phyloP scores from a whole-genome alignment of 2,113 vertebrate genomes.

The Sus scrofa region DNA sequence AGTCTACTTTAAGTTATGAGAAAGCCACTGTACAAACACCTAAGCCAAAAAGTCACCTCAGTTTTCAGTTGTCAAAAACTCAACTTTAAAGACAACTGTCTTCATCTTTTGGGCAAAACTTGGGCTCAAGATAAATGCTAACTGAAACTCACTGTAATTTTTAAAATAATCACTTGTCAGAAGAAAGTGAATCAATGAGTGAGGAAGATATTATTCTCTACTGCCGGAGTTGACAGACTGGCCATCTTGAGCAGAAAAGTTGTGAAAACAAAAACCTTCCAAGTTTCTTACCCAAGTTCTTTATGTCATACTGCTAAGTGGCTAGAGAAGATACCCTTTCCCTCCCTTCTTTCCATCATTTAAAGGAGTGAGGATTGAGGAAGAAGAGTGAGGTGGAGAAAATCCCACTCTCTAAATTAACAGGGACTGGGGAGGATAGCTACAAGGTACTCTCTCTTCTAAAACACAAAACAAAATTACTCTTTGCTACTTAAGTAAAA shows the following conservation, averaged over 20 bases:
- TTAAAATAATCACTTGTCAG: constrained; percentile 28
- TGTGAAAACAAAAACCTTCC: neutral
- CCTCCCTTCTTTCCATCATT: neutral
- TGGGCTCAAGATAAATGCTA: constrained; percentile 38
- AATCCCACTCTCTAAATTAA: constrained; percentile 4
- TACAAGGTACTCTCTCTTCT: constrained; percentile 25
- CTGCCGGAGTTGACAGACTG: neutral
- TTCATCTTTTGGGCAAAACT: constrained; percentile 43
- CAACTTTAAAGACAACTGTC: neutral
- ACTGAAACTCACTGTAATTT: constrained; percentile 26
- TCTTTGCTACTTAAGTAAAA: constrained; percentile 66
- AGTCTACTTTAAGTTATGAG: constrained; percentile 28
- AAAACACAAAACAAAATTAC: constrained; percentile 55
- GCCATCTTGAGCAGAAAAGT: neutral
- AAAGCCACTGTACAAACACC: neutral
- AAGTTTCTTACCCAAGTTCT: constrained; percentile 14
- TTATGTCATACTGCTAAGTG: neutral
- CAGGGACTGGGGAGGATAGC: neutral
- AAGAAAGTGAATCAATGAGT: constrained; percentile 48
- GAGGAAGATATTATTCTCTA: neutral
- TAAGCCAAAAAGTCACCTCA: constrained; percentile 56
- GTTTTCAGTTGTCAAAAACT: constrained; percentile 49
- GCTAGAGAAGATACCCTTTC: constrained; percentile 33
- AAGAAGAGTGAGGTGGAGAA: neutral
- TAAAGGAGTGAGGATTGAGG: neutral